Conservation (phyloP, 2,113 vertebrate species). For the Rhadina sibilatrix region DNA sequence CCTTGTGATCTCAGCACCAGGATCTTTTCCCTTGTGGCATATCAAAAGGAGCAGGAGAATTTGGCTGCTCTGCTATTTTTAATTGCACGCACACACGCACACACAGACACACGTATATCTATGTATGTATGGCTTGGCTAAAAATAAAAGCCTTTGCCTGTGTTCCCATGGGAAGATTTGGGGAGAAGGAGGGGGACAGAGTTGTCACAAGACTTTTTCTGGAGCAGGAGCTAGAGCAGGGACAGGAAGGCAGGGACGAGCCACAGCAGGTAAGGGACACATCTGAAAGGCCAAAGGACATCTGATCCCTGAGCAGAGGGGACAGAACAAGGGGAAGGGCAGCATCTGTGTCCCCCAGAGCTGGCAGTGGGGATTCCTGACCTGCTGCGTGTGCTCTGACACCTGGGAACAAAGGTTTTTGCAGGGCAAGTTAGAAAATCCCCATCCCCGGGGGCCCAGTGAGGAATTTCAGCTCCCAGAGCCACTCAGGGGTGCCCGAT, state of each 20-base stretch:
- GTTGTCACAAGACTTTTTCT: slow-evolving; percentile 32
- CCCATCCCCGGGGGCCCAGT: not conserved
- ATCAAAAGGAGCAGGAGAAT: slow-evolving; percentile 68
- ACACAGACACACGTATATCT: slow-evolving; percentile 23
- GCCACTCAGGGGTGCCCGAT: rapidly evolving
- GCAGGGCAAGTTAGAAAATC: not conserved
- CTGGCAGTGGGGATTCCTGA: not conserved
- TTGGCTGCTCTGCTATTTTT: slow-evolving; percentile 64
- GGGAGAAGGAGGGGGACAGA: slow-evolving; percentile 28
- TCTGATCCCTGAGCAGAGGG: not conserved
- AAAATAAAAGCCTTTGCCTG: slow-evolving; percentile 59
- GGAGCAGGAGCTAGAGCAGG: not conserved
- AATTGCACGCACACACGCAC: slow-evolving; percentile 4
- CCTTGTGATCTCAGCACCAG: slow-evolving; percentile 66
- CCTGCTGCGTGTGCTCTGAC: not conserved
- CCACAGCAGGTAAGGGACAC: not conserved
- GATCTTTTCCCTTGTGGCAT: slow-evolving; percentile 67
- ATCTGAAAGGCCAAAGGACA: not conserved
- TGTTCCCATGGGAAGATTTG: slow-evolving; percentile 62
- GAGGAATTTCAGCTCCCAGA: not conserved
- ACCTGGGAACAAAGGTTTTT: not conserved
- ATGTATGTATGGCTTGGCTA: slow-evolving; percentile 51
- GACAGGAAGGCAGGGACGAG: not conserved
- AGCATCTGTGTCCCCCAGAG: not conserved
- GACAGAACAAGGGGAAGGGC: not conserved